Evolutionary conservation across 1,140 invertebrate species (phyloP), one percentile per base, ranked within the genome.

Genomic region (Penaeus vannamei): DNA sequence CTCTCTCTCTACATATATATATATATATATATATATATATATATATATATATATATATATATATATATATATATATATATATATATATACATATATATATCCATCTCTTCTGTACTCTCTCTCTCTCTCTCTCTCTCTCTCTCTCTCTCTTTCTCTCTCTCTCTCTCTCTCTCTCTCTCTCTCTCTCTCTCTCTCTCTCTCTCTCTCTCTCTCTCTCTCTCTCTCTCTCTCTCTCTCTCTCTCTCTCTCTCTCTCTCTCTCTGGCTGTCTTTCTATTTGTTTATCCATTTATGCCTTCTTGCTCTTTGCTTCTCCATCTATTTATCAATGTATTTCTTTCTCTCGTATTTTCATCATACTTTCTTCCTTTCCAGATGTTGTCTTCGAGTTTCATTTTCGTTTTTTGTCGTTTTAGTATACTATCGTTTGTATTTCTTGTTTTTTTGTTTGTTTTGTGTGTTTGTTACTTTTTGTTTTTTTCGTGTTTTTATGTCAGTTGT

Each of bases 11-110:
- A n/a, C n/a, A n/a, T n/a, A n/a, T n/a, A n/a, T n/a, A n/a, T n/a
- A 64, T 64, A 64, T 64, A 64, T 64, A 64, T 64, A 64, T 64
- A 64, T 64, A 64, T 64, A 64, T 64, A 64, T 64, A 64, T 64
- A 64, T 64, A 64, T 64, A 64, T 64, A 64, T 64, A 64, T 64
- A n/a, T 64, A 64, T 64, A 64, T n/a, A 64, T 64, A 64, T n/a
- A 64, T 64, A 64, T 64, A 64, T 64, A 64, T 64, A 64, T 64
- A 64, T 64, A 64, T 64, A 64, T 64, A 64, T 64, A 64, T 64
- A 64, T 64, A 64, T 64, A 64, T 64, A 64, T 64, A 64, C n/a
- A 64, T 64, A 64, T 64, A 64, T 64, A 64, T 64, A 64, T n/a
- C 62, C 62, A 19, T 19, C n/a, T n/a, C 62, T n/a, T 64, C 62